Conservation (phyloP, 37 sponge, comb jelly and placozoan species). For the Diacarnus erythraeanus region DNA sequence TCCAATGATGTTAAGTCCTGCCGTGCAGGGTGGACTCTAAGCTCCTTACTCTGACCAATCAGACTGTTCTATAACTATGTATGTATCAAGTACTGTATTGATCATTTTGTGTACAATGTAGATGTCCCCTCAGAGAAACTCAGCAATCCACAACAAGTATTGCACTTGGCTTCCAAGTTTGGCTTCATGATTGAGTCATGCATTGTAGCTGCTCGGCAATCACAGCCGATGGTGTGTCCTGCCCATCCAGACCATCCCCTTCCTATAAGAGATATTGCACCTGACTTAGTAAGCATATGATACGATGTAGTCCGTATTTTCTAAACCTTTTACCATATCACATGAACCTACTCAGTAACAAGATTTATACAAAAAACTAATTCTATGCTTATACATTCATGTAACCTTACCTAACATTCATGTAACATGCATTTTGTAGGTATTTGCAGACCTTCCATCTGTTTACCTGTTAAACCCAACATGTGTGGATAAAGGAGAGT, state of each 20-base stretch:
- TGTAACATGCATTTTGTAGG: constrained; percentile 30
- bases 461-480: constrained; percentile 41
- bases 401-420: background rate
- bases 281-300: constrained; percentile 64
- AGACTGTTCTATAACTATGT: too few species aligned
- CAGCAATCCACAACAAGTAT: background rate
- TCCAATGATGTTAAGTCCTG: too few species aligned
- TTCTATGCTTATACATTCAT: too few species aligned
- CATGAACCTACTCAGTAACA: too few species aligned
- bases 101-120: too few species aligned
- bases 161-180: constrained; percentile 50
- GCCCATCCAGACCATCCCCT: constrained; percentile 57
- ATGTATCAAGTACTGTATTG: too few species aligned
- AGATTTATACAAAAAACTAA: too few species aligned
- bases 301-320: too few species aligned
- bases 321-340: too few species aligned
- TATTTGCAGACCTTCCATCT: constrained; percentile 81
- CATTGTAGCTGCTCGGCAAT: constrained; percentile 35
- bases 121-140: background rate
- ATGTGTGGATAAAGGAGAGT: constrained; percentile 64
- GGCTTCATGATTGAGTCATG: constrained; percentile 83
- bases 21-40: too few species aligned
- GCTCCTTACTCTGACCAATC: too few species aligned
- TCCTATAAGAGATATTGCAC: constrained; percentile 60
- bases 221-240: constrained; percentile 50